phyloP scores from a whole-genome alignment of 2,797 vertebrate genomes.

The Adelosebastes latens region DNA sequence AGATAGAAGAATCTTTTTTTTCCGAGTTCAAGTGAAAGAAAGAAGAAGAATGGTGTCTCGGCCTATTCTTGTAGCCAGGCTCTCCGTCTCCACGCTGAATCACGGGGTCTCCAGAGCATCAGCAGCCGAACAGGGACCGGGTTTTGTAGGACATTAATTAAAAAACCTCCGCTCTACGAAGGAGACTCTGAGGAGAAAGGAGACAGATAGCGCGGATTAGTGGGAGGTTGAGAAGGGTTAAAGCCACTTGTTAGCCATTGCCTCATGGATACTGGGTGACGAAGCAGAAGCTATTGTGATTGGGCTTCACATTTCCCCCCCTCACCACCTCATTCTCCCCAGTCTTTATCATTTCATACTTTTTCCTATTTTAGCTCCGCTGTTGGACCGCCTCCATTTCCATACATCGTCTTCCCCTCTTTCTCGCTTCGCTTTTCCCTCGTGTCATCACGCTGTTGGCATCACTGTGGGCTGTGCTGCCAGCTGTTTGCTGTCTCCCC shows the following conservation, averaged over 20 bases:
- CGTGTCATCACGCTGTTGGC: slow-evolving; percentile 39
- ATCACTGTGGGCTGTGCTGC: slow-evolving; percentile 51
- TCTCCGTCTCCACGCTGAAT: slow-evolving; percentile 22
- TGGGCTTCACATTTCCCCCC: not conserved
- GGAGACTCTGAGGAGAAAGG: slow-evolving; percentile 43
- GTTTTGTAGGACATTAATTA: slow-evolving; percentile 64
- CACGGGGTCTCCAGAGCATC: slow-evolving; percentile 28
- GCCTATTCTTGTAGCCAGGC: not conserved
- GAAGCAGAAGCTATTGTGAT: slow-evolving; percentile 19
- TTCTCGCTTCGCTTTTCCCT: slow-evolving; percentile 26
- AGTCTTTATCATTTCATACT: slow-evolving; percentile 8
- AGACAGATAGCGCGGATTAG: slow-evolving; percentile 29
- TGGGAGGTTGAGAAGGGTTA: slow-evolving; percentile 21
- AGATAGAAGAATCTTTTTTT: slow-evolving; percentile 25
- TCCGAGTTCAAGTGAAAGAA: not conserved
- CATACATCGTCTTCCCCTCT: slow-evolving; percentile 5
- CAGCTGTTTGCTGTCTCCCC: slow-evolving; percentile 73
- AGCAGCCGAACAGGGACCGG: slow-evolving; percentile 13
- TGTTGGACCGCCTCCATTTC: slow-evolving; percentile 13
- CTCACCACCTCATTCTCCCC: not conserved
- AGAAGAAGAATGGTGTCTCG: not conserved
- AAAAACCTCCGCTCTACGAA: slow-evolving; percentile 44
- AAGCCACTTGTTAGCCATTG: slow-evolving; percentile 42
- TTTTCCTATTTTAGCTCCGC: slow-evolving; percentile 40
- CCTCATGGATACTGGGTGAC: slow-evolving; percentile 23